Evolutionary conservation across 2,888 invertebrate species (phyloP), one percentile per base, ranked within the genome.

Genomic region (Erebia palarica): DNA sequence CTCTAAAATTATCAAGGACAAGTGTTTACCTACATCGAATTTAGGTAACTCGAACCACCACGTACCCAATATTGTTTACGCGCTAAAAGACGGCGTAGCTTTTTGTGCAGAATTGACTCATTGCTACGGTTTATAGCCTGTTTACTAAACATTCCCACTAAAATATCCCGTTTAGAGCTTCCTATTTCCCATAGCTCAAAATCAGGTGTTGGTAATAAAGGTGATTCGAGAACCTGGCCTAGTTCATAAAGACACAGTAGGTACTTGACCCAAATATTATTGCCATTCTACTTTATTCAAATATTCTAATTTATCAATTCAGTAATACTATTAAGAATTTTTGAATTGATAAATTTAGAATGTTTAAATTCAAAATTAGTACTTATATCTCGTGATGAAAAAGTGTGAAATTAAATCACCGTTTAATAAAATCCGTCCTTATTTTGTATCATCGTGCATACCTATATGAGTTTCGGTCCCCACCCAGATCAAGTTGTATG

Each of bases 71-170:
- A 21, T 44, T 65, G 65, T 73, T 73, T 73, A 68, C 65, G 51
- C 16, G 13, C 18, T 1, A 47, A 36, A 44, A 53, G 51, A 57
- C n/a, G 66, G 66, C 64, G 53, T 21, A 67, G 70, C 59, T 44
- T 61, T 59, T 64, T 63, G 66, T 65, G 65, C 66, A 66, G 68
- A 63, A 64, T 71, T 72, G 68, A 71, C 70, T 74, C 70, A 74
- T 70, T 66, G 66, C 65, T n/a, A 58, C 18, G 27, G n/a, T 69
- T 73, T 53, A 70, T 68, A 51, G 53, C 64, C 61, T 75, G 75
- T 76, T 76, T 75, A 75, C 55, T 68, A 73, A 76, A 76, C 72
- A 75, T 63, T 42, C 53, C 42, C 21, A 65, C 73, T 68, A 65
- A 70, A 75, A 72, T 76, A 73, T 65, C 57, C 65, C 63, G 44